Base-by-base conservation (phyloP, 2,797 vertebrate genomes). In the Pipistrellus pygmaeus region DNA sequence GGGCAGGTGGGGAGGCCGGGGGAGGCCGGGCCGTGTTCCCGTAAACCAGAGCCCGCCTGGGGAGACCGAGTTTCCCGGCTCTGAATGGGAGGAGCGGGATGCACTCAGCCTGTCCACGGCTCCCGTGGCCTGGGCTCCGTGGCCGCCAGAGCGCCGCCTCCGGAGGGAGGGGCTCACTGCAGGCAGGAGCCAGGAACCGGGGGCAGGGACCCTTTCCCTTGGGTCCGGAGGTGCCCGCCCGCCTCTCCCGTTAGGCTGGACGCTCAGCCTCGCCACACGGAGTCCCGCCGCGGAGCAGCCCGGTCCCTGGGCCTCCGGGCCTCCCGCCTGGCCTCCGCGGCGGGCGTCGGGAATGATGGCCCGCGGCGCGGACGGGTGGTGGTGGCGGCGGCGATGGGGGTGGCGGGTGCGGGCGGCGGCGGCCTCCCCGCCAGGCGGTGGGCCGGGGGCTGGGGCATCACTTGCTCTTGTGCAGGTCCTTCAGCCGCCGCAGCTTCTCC, bases 391-490 rank as follows among this genome's bases (percentile, higher is more conserved):
- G 93, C 48, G 14, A 77, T 91, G 88, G 48, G 35, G 25, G 71
- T 6, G 64, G 80, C 1, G 44, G 44, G 69, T 57, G 81, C 7
- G 35, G 85, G 87, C 0, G 41, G 53, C 8, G 78, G 55, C 0
- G 14, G 91, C 53, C 35, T 83, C 91, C 80, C 95, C 91, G 11
- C 90, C 4, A 0, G 0, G 3, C n/a, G 11, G 9, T 0, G 30
- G 75, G 84, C 62, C 27, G 51, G n/a, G 23, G 11, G 92, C 32
- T 8, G 30, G 25, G 60, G 60, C 11, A 75, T 98, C 99, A 99
- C 96, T 98, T 98, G 94, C 98, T 98, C 97, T 99, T 99, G 98
- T 98, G 99, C 81, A 98, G 97, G 96, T 99, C 99, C 98, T 99
- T 99, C 84, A 98, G 98, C 77, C 98, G 98, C 9, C 99, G 98